Evolutionary conservation across 1,140 invertebrate species (phyloP).

Genomic region (Littorina saxatilis): DNA sequence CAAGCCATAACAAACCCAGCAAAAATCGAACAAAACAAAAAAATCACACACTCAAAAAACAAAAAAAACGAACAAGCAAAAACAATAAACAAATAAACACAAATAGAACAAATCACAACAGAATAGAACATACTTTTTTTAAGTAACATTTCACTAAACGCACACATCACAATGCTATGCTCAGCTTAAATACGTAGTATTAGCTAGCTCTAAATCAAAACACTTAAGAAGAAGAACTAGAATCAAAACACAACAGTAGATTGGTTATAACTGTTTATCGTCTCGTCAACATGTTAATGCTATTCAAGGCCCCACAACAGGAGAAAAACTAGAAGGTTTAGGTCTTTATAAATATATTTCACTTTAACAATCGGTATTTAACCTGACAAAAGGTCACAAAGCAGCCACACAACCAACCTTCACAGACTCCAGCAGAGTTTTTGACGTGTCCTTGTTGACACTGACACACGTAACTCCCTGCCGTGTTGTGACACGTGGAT

Average conservation of each 20-base stretch:
- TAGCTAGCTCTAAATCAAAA: too few relatives aligned
- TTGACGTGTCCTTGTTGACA: conserved; percentile 21
- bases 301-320: neutral
- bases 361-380: neutral
- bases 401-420: neutral
- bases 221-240: too few relatives aligned
- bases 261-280: too few relatives aligned
- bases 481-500: neutral
- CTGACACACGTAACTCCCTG: conserved; percentile 15
- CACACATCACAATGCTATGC: neutral
- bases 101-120: too few relatives aligned
- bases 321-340: neutral
- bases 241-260: too few relatives aligned
- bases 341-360: too few relatives aligned
- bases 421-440: neutral
- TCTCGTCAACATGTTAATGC: neutral
- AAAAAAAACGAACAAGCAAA: too few relatives aligned
- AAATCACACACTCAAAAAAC: too few relatives aligned
- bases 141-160: neutral
- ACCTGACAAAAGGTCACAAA: neutral
- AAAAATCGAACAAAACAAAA: neutral
- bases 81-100: too few relatives aligned
- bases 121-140: too few relatives aligned
- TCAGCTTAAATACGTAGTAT: too few relatives aligned
- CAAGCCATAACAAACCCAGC: neutral